Evolutionary conservation across 2,888 invertebrate species (phyloP).

Genomic region (Bibio marci): DNA sequence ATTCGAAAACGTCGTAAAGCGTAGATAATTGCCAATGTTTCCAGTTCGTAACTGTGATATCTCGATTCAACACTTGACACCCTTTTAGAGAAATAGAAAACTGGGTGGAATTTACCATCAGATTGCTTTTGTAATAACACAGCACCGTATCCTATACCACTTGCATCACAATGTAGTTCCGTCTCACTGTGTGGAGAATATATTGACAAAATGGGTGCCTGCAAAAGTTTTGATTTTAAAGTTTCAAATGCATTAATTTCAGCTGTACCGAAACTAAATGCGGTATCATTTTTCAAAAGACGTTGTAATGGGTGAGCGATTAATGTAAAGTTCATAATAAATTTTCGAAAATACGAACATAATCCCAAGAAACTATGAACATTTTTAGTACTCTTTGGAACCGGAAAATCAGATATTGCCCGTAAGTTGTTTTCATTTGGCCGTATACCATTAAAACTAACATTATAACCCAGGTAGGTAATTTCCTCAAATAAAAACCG

Average conservation of each 20-base stretch:
- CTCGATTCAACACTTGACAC: constrained; percentile 1
- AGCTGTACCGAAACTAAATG: constrained; percentile 7
- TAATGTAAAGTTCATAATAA: constrained; percentile 14
- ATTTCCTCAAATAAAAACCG: constrained; percentile 11
- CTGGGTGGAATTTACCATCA: constrained; percentile 15
- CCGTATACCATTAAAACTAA: constrained; percentile 10
- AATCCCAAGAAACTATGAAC: constrained; percentile 14
- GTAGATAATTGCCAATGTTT: too few relatives aligned
- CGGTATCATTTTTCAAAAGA: constrained; percentile 4
- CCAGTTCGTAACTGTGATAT: too few relatives aligned
- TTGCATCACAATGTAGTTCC: constrained; percentile 19
- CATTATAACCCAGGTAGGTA: constrained; percentile 13
- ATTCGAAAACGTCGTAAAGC: too few relatives aligned
- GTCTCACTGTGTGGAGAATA: constrained; percentile 15
- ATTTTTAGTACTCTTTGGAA: constrained; percentile 11
- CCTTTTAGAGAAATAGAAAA: constrained; percentile 17
- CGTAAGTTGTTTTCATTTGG: constrained; percentile 11
- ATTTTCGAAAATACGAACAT: constrained; percentile 14
- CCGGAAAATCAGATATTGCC: constrained; percentile 12
- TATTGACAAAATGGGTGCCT: constrained; percentile 14
- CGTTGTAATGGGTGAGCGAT: constrained; percentile 4
- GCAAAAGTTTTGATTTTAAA: constrained; percentile 7
- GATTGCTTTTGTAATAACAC: constrained; percentile 15
- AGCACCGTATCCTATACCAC: constrained; percentile 15
- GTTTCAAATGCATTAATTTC: constrained; percentile 7